Evolutionary conservation across 2,797 vertebrate genomes (phyloP).

Genomic region (Paratrypauchen microcephalus): DNA sequence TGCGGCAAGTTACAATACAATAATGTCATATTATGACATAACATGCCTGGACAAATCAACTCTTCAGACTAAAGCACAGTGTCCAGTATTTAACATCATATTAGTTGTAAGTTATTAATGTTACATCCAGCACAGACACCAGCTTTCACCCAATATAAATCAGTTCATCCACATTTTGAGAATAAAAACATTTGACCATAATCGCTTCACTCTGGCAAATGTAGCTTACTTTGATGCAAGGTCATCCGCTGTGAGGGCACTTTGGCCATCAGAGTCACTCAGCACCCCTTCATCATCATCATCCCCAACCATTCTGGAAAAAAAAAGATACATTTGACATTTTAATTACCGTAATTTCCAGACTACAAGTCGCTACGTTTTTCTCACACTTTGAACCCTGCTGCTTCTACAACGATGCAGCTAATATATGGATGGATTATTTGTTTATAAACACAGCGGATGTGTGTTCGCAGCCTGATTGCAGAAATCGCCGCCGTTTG

Average conservation of each 20-base stretch:
- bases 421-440: too few relatives aligned
- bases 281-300: constrained; percentile 88
- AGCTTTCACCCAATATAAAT: neutral
- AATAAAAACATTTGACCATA: too few relatives aligned
- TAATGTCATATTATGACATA: too few relatives aligned
- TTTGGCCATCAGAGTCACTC: constrained; percentile 87
- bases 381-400: too few relatives aligned
- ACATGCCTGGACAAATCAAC: neutral
- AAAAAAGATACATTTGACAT: constrained; percentile 7
- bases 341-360: too few relatives aligned
- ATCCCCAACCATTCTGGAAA: constrained; percentile 84
- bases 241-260: constrained; percentile 81
- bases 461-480: too few relatives aligned
- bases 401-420: too few relatives aligned
- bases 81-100: neutral
- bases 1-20: neutral
- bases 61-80: neutral
- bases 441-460: too few relatives aligned
- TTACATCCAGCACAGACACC: neutral
- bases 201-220: neutral
- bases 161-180: too few relatives aligned
- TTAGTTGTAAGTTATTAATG: neutral
- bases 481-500: too few relatives aligned
- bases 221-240: constrained; percentile 90
- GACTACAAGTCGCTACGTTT: too few relatives aligned